phyloP scores from a whole-genome alignment of 2,113 vertebrate genomes.

The Alligator sinensis region DNA sequence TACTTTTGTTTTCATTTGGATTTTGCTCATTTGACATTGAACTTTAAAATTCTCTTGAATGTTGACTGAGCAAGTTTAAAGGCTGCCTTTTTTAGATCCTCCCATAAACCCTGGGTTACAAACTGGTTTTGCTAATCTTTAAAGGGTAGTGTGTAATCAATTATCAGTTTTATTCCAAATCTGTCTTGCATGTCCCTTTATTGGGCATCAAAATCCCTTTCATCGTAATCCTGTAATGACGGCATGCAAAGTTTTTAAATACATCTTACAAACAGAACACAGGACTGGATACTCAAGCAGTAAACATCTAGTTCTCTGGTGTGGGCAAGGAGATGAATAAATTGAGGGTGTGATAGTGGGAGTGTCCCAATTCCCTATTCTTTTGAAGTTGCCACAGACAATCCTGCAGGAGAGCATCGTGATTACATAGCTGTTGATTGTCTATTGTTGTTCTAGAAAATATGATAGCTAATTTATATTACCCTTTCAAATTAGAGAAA shows the following conservation, averaged over 20 bases:
- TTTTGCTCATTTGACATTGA: not conserved
- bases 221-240: not conserved
- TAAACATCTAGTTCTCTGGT: not conserved
- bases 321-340: not conserved
- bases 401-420: not conserved
- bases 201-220: not conserved
- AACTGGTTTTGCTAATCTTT: not conserved
- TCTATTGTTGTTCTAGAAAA: not conserved
- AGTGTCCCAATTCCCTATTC: not conserved
- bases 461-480: not conserved
- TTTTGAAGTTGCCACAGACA: not conserved
- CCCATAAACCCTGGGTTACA: not conserved
- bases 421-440: not conserved
- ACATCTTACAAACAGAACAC: not conserved
- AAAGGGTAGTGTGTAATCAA: not conserved
- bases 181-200: not conserved
- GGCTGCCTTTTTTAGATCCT: not conserved
- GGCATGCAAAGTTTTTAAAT: not conserved
- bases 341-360: not conserved
- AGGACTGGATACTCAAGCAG: not conserved
- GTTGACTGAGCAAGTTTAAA: not conserved
- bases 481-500: constrained; percentile 21
- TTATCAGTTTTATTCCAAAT: not conserved
- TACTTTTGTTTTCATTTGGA: not conserved
- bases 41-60: not conserved